Evolutionary conservation across 2,113 vertebrate species (phyloP).

Genomic region (Cacatua alba): DNA sequence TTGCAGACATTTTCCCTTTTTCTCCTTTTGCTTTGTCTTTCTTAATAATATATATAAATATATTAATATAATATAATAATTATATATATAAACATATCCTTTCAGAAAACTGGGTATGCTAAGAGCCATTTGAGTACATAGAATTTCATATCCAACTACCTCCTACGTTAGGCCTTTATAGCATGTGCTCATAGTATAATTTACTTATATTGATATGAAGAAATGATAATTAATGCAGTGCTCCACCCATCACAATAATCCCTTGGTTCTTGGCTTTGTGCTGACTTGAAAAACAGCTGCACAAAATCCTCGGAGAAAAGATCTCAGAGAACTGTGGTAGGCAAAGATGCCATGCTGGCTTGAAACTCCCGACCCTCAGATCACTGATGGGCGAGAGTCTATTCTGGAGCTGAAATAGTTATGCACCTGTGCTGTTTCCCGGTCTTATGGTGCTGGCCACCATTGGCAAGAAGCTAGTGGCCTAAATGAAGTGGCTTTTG

Average conservation of each 20-base stretch:
- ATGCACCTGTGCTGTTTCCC: not conserved
- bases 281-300: not conserved
- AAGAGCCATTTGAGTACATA: not conserved
- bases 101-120: not conserved
- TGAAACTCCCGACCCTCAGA: not conserved
- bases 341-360: not conserved
- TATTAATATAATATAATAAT: not conserved
- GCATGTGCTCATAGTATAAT: not conserved
- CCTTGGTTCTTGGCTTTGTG: accelerated
- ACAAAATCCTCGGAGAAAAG: not conserved
- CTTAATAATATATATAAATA: not conserved
- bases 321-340: not conserved
- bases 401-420: not conserved
- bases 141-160: not conserved
- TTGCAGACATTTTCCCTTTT: not conserved
- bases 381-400: not conserved
- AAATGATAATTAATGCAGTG: not conserved
- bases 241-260: not conserved
- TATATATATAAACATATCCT: not conserved
- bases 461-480: not conserved
- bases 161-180: accelerated
- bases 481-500: not conserved
- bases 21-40: not conserved
- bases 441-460: not conserved
- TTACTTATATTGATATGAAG: not conserved